Evolutionary conservation across 2,113 vertebrate species (phyloP), one percentile per base, ranked within the genome.

Genomic region (Platichthys flesus): DNA sequence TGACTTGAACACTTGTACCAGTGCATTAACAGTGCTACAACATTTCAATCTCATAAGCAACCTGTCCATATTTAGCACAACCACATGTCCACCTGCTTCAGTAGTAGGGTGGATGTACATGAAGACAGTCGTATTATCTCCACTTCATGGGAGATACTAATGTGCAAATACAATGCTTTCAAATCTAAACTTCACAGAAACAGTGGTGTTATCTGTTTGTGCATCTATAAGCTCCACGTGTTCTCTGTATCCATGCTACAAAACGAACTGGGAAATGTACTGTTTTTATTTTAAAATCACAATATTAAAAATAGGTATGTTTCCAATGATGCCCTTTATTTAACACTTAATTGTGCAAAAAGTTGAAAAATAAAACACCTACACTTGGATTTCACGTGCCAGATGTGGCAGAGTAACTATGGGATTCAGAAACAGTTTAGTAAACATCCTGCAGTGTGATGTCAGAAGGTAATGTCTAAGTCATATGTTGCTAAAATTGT

Each of bases 141-240:
- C 65, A 74, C 76, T 47, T 85, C 63, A 69, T 21, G 66, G n/a
- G 61, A 87, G 85, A 89, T 79, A 85, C 59, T 54, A 78, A 4
- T 88, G 91, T 92, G 91, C 91, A 91, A 92, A 91, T 76, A 49
- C 66, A 78, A 81, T 86, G 85, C 85, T 78, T 89, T 79, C 54
- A 52, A 78, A 73, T 67, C 69, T 65, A 74, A 73, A 71, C n/a
- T 35, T 57, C 71, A 67, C 74, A 77, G 2, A 45, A 86, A 69
- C 72, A 69, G 54, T 78, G 67, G 49, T 51, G 68, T 72, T 71
- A 72, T 76, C 63, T 68, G 9, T 71, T 69, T 78, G 74, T 82
- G 69, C 84, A 85, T 57, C 54, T 28, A 28, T 28, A 28, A 5
- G 31, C 31, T 64, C 9, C 69, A 73, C 47, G 74, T 35, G 15